phyloP scores from a whole-genome alignment of 2,888 invertebrate genomes.

The Epinotia brunnichana region DNA sequence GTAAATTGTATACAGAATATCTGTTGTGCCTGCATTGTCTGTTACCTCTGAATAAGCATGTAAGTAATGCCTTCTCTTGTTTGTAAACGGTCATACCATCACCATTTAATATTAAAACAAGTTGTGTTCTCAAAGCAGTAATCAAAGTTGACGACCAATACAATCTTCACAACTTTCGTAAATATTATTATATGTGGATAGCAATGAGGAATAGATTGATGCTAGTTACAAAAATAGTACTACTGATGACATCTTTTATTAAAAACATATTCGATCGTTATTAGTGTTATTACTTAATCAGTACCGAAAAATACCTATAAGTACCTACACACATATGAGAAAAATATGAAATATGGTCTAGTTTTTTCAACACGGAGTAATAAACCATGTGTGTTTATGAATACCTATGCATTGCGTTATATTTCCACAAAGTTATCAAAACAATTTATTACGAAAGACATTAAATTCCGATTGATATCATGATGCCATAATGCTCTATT shows the following conservation, averaged over 20 bases:
- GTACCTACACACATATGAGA: no score
- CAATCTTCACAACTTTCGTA: slow-evolving; percentile 9
- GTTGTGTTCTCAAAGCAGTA: slow-evolving; percentile 24
- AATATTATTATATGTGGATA: slow-evolving; percentile 18
- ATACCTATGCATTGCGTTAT: neutral
- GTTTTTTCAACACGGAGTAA: neutral
- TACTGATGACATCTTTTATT: neutral
- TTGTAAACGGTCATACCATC: neutral
- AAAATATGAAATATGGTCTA: no score
- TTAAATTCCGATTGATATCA: slow-evolving; percentile 25
- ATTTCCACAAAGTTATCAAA: slow-evolving; percentile 9
- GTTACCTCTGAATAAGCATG: no score
- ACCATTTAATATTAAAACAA: slow-evolving; percentile 1
- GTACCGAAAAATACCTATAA: no score
- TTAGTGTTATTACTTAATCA: no score
- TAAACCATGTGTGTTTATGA: neutral
- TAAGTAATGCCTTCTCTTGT: no score
- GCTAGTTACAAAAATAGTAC: neutral
- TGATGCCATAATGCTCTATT: slow-evolving; percentile 24
- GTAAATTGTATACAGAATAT: no score
- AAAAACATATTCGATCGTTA: no score
- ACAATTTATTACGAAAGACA: slow-evolving; percentile 16
- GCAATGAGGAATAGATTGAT: neutral
- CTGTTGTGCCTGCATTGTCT: no score
- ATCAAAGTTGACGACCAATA: no score